Conservation (phyloP, 2,888 invertebrate genomes). For the Ypsolopha scabrella region DNA sequence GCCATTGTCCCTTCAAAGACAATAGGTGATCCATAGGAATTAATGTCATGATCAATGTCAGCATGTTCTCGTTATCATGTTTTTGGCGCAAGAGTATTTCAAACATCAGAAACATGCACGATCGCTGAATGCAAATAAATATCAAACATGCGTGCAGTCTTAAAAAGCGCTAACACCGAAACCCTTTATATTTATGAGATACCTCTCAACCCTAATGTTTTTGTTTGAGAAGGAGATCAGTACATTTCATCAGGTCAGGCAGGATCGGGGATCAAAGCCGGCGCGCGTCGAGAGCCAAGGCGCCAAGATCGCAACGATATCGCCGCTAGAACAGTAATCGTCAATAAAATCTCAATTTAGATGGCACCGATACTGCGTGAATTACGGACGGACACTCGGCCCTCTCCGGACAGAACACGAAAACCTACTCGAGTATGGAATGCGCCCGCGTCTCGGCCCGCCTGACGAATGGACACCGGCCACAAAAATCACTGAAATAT, state of each 20-base stretch:
- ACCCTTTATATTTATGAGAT: background rate
- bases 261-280: slow-evolving; percentile 34
- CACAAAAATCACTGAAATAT: slow-evolving; percentile 23
- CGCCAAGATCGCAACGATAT: slow-evolving; percentile 70
- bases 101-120: background rate
- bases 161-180: background rate
- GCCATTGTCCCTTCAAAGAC: slow-evolving; percentile 29
- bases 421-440: slow-evolving; percentile 67
- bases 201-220: background rate
- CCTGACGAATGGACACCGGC: slow-evolving; percentile 1
- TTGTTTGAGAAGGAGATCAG: background rate
- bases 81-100: slow-evolving; percentile 11
- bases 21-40: slow-evolving; percentile 42
- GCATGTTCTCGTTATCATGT: slow-evolving; percentile 21
- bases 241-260: background rate
- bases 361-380: slow-evolving; percentile 66
- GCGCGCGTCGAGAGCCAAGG: slow-evolving; percentile 34
- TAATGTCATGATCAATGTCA: slow-evolving; percentile 35
- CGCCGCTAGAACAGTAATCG: slow-evolving; percentile 67
- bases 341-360: slow-evolving; percentile 71
- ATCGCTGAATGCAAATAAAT: background rate
- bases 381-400: slow-evolving; percentile 57
- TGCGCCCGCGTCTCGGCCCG: slow-evolving; percentile 43
- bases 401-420: slow-evolving; percentile 45
- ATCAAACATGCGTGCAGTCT: no score